Evolutionary conservation across 2,113 vertebrate genomes (phyloP).

Genomic region (Pogonocichla stellata): DNA sequence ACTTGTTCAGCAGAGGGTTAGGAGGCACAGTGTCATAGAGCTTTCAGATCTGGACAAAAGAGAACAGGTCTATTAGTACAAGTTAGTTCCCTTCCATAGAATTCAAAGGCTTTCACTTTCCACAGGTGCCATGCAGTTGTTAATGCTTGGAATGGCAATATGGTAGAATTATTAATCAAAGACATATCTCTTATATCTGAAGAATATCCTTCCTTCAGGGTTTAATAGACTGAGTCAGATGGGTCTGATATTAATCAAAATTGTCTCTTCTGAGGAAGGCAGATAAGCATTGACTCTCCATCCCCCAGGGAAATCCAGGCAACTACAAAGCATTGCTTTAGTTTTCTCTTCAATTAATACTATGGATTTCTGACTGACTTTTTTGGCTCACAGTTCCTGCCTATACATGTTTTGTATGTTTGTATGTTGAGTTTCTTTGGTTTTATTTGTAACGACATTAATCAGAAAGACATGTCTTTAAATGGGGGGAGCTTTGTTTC

Average conservation of each 20-base stretch:
- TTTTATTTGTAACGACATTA: slow-evolving; percentile 47
- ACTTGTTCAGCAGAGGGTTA: neutral
- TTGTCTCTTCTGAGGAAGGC: slow-evolving; percentile 81
- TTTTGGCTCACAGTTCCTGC: neutral
- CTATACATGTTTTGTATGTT: slow-evolving; percentile 50
- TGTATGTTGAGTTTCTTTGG: slow-evolving; percentile 42
- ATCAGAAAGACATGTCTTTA: slow-evolving; percentile 35
- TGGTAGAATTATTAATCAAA: slow-evolving; percentile 85
- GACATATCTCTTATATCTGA: slow-evolving; percentile 79
- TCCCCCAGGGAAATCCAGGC: slow-evolving; percentile 73
- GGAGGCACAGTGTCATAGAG: neutral
- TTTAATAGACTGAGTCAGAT: slow-evolving; percentile 83
- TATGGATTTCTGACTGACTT: slow-evolving; percentile 42
- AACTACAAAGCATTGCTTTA: slow-evolving; percentile 78
- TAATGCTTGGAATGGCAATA: slow-evolving; percentile 77
- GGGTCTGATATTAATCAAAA: slow-evolving; percentile 83
- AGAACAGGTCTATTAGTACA: neutral
- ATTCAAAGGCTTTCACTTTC: slow-evolving; percentile 63
- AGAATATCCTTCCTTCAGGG: slow-evolving; percentile 81
- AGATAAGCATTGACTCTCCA: slow-evolving; percentile 81
- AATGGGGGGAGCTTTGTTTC: slow-evolving; percentile 61
- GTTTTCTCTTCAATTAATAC: slow-evolving; percentile 74
- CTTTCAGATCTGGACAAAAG: neutral
- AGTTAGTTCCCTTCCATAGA: slow-evolving; percentile 30
- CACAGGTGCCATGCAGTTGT: slow-evolving; percentile 62